Conservation (phyloP, 2,113 vertebrate genomes). For the Otocyon megalotis region DNA sequence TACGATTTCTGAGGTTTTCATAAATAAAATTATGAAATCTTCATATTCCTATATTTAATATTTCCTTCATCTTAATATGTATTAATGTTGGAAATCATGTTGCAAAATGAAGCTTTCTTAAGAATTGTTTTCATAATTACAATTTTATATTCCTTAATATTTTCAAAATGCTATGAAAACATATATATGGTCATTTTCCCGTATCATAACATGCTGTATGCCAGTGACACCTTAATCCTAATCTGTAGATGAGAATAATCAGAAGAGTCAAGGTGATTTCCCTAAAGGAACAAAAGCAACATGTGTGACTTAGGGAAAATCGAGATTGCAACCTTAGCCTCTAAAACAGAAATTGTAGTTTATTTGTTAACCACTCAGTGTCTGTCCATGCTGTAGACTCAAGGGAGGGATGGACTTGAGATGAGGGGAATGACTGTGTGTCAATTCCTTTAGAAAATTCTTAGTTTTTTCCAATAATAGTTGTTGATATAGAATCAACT, state of each 20-base stretch:
- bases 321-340: not conserved
- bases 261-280: not conserved
- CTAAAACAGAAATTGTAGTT: not conserved
- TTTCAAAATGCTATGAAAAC: constrained; percentile 9
- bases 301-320: not conserved
- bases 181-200: not conserved
- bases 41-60: not conserved
- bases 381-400: not conserved
- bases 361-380: not conserved
- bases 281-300: not conserved
- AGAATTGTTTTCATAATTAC: not conserved
- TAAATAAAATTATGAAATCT: not conserved
- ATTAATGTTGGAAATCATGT: not conserved
- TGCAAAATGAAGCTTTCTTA: not conserved
- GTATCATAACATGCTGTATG: not conserved
- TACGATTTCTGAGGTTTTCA: not conserved
- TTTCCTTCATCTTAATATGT: not conserved
- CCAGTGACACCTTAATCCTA: not conserved
- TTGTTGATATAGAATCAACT: not conserved
- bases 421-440: not conserved
- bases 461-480: not conserved
- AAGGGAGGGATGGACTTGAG: not conserved
- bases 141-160: constrained; percentile 2
- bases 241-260: not conserved
- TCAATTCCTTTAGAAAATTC: not conserved